Evolutionary conservation across 2,888 invertebrate genomes (phyloP).

Genomic region (Scaptomyza cyrtandrae): DNA sequence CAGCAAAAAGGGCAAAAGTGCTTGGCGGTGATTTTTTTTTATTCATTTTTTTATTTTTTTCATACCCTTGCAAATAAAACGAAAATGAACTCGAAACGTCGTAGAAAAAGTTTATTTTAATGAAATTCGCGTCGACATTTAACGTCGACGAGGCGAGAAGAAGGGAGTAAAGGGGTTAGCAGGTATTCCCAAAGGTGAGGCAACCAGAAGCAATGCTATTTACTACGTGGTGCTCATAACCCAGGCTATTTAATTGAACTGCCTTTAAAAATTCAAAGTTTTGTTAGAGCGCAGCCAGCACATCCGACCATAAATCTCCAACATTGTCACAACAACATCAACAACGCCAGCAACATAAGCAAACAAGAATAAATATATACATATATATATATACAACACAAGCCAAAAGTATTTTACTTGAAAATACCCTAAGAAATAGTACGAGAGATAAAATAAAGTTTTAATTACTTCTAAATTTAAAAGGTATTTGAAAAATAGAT

Average conservation of each 20-base stretch:
- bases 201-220: conserved; percentile 18
- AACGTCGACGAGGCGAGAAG: conserved; percentile 48
- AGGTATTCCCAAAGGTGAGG: conserved; percentile 13
- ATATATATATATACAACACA: conserved; percentile 2
- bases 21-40: conserved; percentile 68
- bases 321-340: conserved; percentile 14
- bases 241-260: conserved; percentile 27
- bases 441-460: not conserved
- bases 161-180: not conserved
- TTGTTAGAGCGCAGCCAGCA: conserved; percentile 13
- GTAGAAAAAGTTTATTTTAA: conserved; percentile 79
- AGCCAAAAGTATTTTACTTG: not conserved
- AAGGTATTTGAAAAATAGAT: not conserved
- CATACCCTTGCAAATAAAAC: conserved; percentile 65
- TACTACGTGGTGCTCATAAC: conserved; percentile 21
- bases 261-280: conserved; percentile 22
- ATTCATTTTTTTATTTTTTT: conserved; percentile 17
- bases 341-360: not conserved
- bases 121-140: conserved; percentile 79
- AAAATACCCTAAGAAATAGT: not conserved
- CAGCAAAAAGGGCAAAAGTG: conserved; percentile 63
- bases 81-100: conserved; percentile 75
- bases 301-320: conserved; percentile 22
- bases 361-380: conserved; percentile 23
- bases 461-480: no score